phyloP scores from a whole-genome alignment of 2,113 vertebrate genomes.

The Eira barbara region DNA sequence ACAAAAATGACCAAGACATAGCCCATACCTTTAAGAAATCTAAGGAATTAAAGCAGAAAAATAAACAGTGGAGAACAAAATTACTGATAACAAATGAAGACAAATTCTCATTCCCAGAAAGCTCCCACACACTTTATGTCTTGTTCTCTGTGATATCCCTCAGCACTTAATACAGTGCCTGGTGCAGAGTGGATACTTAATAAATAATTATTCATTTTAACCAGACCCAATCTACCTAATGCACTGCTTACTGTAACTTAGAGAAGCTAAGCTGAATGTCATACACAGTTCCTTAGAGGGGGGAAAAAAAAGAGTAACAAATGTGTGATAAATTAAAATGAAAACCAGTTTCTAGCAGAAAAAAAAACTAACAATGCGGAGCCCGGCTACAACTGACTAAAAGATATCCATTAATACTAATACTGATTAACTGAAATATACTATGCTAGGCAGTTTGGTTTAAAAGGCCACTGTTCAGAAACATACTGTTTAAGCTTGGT shows the following conservation, averaged over 20 bases:
- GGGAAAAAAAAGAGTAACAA: not conserved
- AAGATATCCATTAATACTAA: not conserved
- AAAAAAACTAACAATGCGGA: not conserved
- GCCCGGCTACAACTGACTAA: not conserved
- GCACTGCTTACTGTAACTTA: not conserved
- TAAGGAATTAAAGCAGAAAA: not conserved
- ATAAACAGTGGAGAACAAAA: not conserved
- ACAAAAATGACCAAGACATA: not conserved
- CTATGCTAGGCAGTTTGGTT: not conserved
- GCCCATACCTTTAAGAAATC: not conserved
- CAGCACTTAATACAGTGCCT: not conserved
- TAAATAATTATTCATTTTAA: not conserved
- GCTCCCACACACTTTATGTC: not conserved
- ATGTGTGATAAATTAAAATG: not conserved
- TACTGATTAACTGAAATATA: not conserved
- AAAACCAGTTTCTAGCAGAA: not conserved
- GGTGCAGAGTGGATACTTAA: not conserved
- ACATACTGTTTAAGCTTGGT: not conserved
- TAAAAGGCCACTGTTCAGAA: not conserved
- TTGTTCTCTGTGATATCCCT: not conserved
- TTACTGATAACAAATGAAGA: not conserved
- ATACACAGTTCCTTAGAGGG: not conserved
- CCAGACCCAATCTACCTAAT: not conserved
- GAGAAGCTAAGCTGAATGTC: not conserved
- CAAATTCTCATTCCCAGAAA: not conserved